A percentile compares a stretch with the other conserved stretches of the same genome.
Conservation (phyloP, 2,113 vertebrate species). For the Calyptomena viridis region DNA sequence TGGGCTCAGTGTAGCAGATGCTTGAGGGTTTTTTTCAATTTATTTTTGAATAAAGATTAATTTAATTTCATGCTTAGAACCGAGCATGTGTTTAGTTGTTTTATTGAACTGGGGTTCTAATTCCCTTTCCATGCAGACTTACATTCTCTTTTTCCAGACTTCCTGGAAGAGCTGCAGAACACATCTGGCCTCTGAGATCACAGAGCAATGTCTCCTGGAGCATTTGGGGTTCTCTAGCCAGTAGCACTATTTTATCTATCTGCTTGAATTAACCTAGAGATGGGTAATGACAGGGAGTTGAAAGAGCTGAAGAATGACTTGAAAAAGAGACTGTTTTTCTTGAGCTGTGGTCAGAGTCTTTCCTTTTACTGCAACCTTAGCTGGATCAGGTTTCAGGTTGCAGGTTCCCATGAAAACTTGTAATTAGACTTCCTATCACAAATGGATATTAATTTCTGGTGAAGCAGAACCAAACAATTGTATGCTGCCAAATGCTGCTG, state of each 20-base stretch:
- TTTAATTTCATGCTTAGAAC: background rate
- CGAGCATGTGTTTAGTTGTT: background rate
- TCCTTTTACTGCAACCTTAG: constrained; percentile 4
- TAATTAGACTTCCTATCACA: background rate
- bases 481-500: background rate
- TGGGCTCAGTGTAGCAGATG: background rate
- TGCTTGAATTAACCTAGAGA: background rate
- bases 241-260: background rate
- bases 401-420: constrained; percentile 19
- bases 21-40: background rate
- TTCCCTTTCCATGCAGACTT: background rate
- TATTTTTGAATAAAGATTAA: background rate
- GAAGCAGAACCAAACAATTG: background rate
- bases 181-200: background rate
- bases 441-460: constrained; percentile 13
- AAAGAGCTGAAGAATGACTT: background rate
- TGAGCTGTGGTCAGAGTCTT: background rate
- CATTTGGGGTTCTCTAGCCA: background rate
- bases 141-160: background rate
- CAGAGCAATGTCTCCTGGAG: background rate
- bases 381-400: background rate
- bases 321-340: background rate
- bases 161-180: background rate
- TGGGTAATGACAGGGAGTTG: background rate
- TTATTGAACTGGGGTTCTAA: background rate